Evolutionary conservation across 1,140 invertebrate genomes (phyloP).

Genomic region (Harpegnathos saltator): DNA sequence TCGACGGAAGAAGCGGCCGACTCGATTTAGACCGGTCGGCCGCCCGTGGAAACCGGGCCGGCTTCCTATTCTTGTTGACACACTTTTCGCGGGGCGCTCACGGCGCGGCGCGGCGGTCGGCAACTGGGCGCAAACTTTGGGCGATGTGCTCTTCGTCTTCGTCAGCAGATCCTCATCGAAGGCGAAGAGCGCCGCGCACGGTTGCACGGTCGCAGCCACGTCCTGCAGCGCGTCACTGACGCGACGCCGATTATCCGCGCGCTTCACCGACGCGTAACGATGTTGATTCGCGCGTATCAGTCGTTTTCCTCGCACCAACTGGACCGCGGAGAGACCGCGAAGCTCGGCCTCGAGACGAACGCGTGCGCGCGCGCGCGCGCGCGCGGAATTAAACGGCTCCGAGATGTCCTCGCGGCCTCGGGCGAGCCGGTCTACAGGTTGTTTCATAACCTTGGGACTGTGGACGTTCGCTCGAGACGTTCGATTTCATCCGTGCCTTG

Average conservation of each 20-base stretch:
- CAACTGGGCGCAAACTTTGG: background rate
- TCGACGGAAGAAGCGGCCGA: conserved; percentile 18
- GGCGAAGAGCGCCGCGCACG: no score
- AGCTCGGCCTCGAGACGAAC: conserved; percentile 4
- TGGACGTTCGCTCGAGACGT: no score
- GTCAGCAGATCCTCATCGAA: no score
- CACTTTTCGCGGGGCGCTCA: conserved; percentile 3
- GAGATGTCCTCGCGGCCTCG: conserved; percentile 11
- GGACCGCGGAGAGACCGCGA: background rate
- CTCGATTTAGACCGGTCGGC: conserved; percentile 30
- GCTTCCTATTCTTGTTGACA: conserved; percentile 52
- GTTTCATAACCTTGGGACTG: no score
- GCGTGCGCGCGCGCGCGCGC: background rate
- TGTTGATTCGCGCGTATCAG: conserved; percentile 14
- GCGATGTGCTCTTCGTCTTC: background rate
- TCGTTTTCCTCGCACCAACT: conserved; percentile 30
- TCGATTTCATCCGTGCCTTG: no score
- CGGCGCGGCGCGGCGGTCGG: no score
- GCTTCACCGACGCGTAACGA: background rate
- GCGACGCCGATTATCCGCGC: background rate
- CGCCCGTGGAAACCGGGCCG: conserved; percentile 8
- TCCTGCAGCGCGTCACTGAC: no score
- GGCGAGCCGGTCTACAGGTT: conserved; percentile 19
- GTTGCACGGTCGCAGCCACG: no score
- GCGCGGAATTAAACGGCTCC: background rate